Evolutionary conservation across 1,140 invertebrate genomes (phyloP).

Genomic region (Macrocentrus cingulum): DNA sequence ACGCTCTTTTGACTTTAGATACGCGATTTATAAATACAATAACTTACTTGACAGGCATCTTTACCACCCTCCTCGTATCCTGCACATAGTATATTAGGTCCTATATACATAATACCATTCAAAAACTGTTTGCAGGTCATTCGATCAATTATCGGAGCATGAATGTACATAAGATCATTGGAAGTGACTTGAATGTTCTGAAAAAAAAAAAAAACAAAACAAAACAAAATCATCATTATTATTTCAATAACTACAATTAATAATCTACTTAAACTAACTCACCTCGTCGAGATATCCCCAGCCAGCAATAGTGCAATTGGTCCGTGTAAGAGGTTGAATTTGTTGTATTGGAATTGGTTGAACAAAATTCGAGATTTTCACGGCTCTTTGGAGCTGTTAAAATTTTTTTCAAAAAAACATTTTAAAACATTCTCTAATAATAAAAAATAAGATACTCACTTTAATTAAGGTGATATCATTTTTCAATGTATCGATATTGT

Average conservation of each 20-base stretch:
- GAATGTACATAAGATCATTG: conserved; percentile 47
- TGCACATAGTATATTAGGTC: conserved; percentile 72
- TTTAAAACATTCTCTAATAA: no score
- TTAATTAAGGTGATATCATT: conserved; percentile 47
- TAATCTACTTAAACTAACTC: neutral
- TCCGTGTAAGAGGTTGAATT: conserved; percentile 14
- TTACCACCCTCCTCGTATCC: conserved; percentile 67
- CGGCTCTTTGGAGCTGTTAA: conserved; percentile 29
- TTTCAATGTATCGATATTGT: conserved; percentile 16
- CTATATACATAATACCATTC: conserved; percentile 51
- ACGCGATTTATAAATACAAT: no score
- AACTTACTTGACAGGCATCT: conserved; percentile 70
- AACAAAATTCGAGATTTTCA: conserved; percentile 24
- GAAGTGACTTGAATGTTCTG: conserved; percentile 27
- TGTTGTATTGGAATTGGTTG: conserved; percentile 4
- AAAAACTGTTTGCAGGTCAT: conserved; percentile 44
- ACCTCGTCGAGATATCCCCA: conserved; percentile 51
- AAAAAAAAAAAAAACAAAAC: neutral
- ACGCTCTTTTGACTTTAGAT: no score
- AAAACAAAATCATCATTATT: neutral
- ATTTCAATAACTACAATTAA: neutral
- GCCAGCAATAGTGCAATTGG: conserved; percentile 47
- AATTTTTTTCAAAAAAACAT: no score
- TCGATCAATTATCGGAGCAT: conserved; percentile 48
- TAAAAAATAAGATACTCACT: conserved; percentile 27